Percentiles rank a stretch among this genome's conserved stretches.
Evolutionary conservation across 2,113 vertebrate species (phyloP).

Genomic region (Hippocampus abdominalis): DNA sequence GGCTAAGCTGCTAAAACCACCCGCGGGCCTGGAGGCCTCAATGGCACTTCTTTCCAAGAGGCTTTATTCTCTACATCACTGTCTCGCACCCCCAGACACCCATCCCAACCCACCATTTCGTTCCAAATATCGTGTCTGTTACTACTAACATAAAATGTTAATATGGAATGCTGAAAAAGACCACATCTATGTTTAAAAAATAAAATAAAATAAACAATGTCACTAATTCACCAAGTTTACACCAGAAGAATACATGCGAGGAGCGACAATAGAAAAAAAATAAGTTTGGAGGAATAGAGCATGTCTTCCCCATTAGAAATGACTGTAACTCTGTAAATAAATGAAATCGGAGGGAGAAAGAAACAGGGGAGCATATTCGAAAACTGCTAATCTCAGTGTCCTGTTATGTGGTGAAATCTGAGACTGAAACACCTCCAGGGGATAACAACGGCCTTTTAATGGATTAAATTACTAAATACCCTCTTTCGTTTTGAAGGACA

Average conservation of each 20-base stretch:
- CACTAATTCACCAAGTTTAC: slow-evolving; percentile 40
- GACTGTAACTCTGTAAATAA: slow-evolving; percentile 61
- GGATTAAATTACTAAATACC: slow-evolving; percentile 56
- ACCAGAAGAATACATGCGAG: slow-evolving; percentile 49
- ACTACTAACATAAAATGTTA: neutral
- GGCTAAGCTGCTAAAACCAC: slow-evolving; percentile 72
- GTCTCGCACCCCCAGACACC: slow-evolving; percentile 20
- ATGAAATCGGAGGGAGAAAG: slow-evolving; percentile 39
- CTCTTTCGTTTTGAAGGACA: slow-evolving; percentile 26
- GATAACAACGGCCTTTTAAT: slow-evolving; percentile 35
- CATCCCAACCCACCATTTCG: slow-evolving; percentile 1
- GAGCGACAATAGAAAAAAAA: slow-evolving; percentile 49
- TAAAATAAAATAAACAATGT: slow-evolving; percentile 28
- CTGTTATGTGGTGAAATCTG: slow-evolving; percentile 58
- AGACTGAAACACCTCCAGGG: slow-evolving; percentile 49
- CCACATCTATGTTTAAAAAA: neutral
- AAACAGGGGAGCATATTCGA: slow-evolving; percentile 45
- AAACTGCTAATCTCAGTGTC: slow-evolving; percentile 58
- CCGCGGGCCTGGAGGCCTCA: slow-evolving; percentile 68
- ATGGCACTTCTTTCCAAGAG: slow-evolving; percentile 68
- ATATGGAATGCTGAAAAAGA: slow-evolving; percentile 34
- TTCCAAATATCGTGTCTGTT: slow-evolving; percentile 9
- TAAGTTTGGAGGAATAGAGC: slow-evolving; percentile 47
- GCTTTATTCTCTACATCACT: slow-evolving; percentile 47
- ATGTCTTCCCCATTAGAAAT: slow-evolving; percentile 61